These are phyloP conservation scores for Diplodus sargus DNA, from an alignment of 2,797 vertebrate species.

Conservation along the genomic window DNA sequence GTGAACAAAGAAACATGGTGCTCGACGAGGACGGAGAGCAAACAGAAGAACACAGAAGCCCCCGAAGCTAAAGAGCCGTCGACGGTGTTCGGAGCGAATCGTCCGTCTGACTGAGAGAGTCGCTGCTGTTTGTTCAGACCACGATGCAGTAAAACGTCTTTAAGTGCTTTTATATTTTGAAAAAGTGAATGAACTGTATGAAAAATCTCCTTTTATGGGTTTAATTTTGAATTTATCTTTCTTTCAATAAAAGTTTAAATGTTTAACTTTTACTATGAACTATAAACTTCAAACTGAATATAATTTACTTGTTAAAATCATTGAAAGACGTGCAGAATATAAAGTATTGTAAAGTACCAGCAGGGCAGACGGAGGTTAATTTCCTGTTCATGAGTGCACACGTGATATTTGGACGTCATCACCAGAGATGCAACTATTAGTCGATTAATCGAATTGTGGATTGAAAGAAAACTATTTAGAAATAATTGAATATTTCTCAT, in stretches of 20 bases:
- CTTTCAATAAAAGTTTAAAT: not conserved
- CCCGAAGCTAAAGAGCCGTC: slow-evolving; percentile 75
- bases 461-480: too few species aligned
- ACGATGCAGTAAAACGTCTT: slow-evolving; percentile 20
- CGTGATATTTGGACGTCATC: too few species aligned
- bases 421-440: too few species aligned
- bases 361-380: not conserved
- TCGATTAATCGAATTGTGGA: too few species aligned
- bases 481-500: too few species aligned
- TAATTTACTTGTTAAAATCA: too few species aligned
- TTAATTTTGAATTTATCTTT: not conserved
- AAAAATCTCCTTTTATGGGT: not conserved
- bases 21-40: slow-evolving; percentile 49
- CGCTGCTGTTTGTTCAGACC: slow-evolving; percentile 43
- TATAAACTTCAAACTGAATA: too few species aligned
- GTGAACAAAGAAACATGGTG: slow-evolving; percentile 32
- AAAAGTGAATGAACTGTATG: not conserved
- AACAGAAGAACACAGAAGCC: slow-evolving; percentile 65
- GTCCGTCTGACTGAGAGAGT: slow-evolving; percentile 37
- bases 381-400: not conserved
- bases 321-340: not conserved
- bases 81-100: slow-evolving; percentile 29
- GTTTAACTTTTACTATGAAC: not conserved
- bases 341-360: too few species aligned
- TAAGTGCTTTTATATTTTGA: not conserved